Conservation (phyloP, 2,888 invertebrate species). For the Sclerodermus sp. region DNA sequence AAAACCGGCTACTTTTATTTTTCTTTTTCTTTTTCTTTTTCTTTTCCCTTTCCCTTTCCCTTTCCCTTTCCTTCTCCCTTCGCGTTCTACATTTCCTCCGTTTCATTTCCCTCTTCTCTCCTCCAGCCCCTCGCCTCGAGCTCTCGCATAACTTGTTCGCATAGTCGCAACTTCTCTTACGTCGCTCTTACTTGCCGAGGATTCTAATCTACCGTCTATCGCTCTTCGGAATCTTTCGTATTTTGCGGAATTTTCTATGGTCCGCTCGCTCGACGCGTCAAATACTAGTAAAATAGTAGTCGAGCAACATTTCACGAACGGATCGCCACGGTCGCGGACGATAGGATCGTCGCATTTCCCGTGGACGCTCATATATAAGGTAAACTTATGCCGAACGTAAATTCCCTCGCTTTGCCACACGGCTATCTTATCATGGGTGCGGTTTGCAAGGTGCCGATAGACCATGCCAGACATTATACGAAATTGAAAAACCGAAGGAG, state of each 20-base stretch:
- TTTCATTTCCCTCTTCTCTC: not conserved
- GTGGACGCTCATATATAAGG: slow-evolving; percentile 55
- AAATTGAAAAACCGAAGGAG: slow-evolving; percentile 54
- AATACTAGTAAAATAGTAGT: slow-evolving; percentile 45
- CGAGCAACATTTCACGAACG: slow-evolving; percentile 45
- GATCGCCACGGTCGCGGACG: slow-evolving; percentile 36
- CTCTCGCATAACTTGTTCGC: too few relatives aligned
- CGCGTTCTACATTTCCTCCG: not conserved
- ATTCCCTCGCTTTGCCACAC: slow-evolving; percentile 41
- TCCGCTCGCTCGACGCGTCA: not conserved
- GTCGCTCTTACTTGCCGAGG: too few relatives aligned
- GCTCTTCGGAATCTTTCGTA: too few relatives aligned
- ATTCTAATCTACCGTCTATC: too few relatives aligned
- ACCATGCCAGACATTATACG: slow-evolving; percentile 50
- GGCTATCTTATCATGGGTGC: slow-evolving; percentile 53
- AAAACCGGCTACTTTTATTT: too few relatives aligned
- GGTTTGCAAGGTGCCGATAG: slow-evolving; percentile 43
- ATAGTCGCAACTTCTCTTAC: too few relatives aligned
- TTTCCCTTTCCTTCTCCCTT: not conserved
- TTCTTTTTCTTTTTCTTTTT: too few relatives aligned
- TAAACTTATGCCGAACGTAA: slow-evolving; percentile 54
- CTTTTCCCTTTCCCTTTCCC: not conserved
- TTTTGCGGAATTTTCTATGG: not conserved
- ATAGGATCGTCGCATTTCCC: slow-evolving; percentile 57
- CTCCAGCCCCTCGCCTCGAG: too few relatives aligned